phyloP scores from a whole-genome alignment of 2,113 vertebrate species.

The Rhinopomastus cyanomelas region DNA sequence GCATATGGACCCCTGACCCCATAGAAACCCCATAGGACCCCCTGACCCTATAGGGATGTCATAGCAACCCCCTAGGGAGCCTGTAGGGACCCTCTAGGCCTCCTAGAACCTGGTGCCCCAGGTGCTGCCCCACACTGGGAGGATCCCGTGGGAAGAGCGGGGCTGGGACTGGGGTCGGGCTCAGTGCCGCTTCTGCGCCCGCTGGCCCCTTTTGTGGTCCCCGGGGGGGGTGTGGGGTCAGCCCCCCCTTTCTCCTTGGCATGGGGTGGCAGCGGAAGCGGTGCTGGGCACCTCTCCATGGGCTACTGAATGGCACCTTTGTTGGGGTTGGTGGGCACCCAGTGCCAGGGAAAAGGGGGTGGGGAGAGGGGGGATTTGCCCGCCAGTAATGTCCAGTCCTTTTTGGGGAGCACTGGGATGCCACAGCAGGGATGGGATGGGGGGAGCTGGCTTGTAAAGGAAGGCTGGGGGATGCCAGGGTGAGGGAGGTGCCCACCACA shows the following conservation, averaged over 20 bases:
- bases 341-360: not conserved
- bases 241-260: slow-evolving; percentile 40
- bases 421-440: not conserved
- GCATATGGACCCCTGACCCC: no score
- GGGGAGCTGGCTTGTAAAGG: not conserved
- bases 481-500: not conserved
- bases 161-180: not conserved
- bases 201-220: slow-evolving; percentile 19
- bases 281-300: slow-evolving; percentile 49
- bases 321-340: not conserved
- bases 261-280: not conserved
- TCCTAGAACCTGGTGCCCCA: no score
- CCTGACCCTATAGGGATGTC: no score
- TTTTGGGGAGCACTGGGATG: not conserved
- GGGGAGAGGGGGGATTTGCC: no score
- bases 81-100: no score
- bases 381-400: not conserved
- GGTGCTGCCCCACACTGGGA: not conserved
- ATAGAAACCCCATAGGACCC: no score
- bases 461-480: not conserved
- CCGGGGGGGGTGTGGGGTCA: not conserved
- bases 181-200: slow-evolving; percentile 28
- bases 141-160: not conserved
- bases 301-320: slow-evolving; percentile 36
- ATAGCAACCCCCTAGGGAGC: no score